A percentile compares a stretch with the other conserved stretches of the same genome.
Evolutionary conservation across 2,113 vertebrate species (phyloP).

Genomic region (Antechinus stuartii): DNA sequence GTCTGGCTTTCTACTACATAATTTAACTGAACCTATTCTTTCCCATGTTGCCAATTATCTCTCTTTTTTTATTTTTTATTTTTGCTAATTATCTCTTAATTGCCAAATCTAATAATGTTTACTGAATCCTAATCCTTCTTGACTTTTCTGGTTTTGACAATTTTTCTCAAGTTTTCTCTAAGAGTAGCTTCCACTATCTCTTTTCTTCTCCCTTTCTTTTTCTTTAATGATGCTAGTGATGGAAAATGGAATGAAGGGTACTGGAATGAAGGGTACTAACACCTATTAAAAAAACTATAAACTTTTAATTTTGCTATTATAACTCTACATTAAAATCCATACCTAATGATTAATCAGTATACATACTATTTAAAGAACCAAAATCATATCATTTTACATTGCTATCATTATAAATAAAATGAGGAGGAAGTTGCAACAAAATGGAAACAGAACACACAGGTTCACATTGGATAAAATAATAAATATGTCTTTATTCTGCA

Average conservation of each 20-base stretch:
- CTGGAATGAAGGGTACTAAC: too few relatives aligned
- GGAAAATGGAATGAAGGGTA: not conserved
- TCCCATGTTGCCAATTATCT: too few relatives aligned
- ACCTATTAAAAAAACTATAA: too few relatives aligned
- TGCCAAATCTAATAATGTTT: too few relatives aligned
- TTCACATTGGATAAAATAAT: not conserved
- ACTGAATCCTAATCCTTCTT: too few relatives aligned
- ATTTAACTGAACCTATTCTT: too few relatives aligned
- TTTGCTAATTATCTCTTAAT: too few relatives aligned
- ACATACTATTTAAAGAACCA: not conserved
- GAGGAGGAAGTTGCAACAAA: not conserved
- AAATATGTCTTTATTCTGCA: not conserved
- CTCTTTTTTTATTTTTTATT: too few relatives aligned
- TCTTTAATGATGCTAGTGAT: not conserved
- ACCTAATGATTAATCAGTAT: not conserved
- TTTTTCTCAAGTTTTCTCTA: not conserved
- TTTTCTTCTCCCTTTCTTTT: not conserved
- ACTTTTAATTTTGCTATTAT: not conserved
- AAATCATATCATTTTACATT: not conserved
- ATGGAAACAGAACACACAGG: not conserved
- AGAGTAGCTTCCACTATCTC: not conserved
- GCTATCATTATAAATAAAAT: not conserved
- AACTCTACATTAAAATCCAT: not conserved
- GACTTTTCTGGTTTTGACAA: too few relatives aligned
- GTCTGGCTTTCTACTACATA: too few relatives aligned